Evolutionary conservation across 2,113 vertebrate genomes (phyloP).

Genomic region (Rhombomys opimus): DNA sequence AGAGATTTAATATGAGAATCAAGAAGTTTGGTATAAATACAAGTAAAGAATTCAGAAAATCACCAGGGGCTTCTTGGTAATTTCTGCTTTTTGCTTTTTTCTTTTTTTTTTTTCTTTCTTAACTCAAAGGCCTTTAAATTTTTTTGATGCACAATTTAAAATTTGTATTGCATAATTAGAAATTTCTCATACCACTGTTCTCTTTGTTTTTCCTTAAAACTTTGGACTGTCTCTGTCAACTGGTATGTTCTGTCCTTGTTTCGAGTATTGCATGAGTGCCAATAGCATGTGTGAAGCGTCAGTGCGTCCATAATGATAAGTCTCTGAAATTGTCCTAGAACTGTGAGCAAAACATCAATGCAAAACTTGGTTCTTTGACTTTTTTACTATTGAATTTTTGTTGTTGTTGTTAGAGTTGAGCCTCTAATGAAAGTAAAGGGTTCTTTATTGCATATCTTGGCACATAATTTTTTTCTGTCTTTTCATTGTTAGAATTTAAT

Average conservation of each 20-base stretch:
- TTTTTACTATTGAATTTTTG: neutral
- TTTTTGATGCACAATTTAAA: conserved; percentile 28
- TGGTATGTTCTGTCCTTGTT: conserved; percentile 35
- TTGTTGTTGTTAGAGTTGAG: neutral
- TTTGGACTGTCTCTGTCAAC: conserved; percentile 55
- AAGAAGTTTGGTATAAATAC: conserved; percentile 67
- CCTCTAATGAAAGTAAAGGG: neutral
- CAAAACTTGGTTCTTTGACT: neutral
- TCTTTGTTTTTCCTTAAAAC: conserved; percentile 53
- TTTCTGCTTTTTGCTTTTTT: neutral
- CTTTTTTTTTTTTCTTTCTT: too few relatives aligned
- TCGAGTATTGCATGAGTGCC: neutral
- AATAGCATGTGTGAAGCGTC: neutral
- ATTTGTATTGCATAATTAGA: conserved; percentile 12
- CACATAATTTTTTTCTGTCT: neutral
- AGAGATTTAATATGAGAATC: conserved; percentile 71
- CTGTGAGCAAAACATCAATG: neutral
- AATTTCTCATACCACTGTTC: conserved; percentile 40
- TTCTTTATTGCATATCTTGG: neutral
- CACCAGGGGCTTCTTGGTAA: conserved; percentile 61
- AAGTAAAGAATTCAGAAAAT: conserved; percentile 70
- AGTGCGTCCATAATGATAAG: neutral
- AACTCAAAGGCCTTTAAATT: neutral
- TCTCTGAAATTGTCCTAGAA: neutral
- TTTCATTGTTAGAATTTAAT: conserved; percentile 20